Conservation (phyloP, 2,888 invertebrate species). For the Lymantria dispar region DNA sequence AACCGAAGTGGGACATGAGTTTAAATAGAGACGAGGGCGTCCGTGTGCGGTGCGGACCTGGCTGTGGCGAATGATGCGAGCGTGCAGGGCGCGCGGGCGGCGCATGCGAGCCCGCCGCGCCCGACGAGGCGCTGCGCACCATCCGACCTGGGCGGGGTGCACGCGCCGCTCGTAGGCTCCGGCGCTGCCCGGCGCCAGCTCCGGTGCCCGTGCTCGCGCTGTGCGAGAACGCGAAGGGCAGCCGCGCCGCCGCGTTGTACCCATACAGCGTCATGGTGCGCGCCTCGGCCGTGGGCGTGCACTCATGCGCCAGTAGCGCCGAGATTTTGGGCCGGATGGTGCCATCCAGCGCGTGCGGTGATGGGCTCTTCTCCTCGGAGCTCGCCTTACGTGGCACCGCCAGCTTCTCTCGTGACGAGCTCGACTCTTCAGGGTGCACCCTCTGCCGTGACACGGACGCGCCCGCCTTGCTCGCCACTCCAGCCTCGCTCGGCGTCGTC, state of each 20-base stretch:
- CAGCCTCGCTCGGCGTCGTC: constrained; percentile 56
- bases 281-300: constrained; percentile 65
- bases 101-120: constrained; percentile 56
- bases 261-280: constrained; percentile 76
- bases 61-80: constrained; percentile 1
- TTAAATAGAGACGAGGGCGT: not conserved
- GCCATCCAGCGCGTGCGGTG: constrained; percentile 49
- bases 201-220: constrained; percentile 32
- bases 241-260: constrained; percentile 75
- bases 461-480: constrained; percentile 33
- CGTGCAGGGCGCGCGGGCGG: constrained; percentile 51
- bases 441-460: constrained; percentile 60
- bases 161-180: constrained; percentile 54
- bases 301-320: constrained; percentile 61
- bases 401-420: constrained; percentile 59
- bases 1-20: not conserved
- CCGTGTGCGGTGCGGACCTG: not conserved
- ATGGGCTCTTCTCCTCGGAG: constrained; percentile 66
- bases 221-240: constrained; percentile 78
- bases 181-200: constrained; percentile 42
- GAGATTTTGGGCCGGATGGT: constrained; percentile 75
- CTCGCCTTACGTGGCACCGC: constrained; percentile 58
- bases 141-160: constrained; percentile 68
- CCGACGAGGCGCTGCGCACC: constrained; percentile 79
- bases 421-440: constrained; percentile 70